Conservation (phyloP, 2,797 vertebrate species). For the Parambassis ranga region DNA sequence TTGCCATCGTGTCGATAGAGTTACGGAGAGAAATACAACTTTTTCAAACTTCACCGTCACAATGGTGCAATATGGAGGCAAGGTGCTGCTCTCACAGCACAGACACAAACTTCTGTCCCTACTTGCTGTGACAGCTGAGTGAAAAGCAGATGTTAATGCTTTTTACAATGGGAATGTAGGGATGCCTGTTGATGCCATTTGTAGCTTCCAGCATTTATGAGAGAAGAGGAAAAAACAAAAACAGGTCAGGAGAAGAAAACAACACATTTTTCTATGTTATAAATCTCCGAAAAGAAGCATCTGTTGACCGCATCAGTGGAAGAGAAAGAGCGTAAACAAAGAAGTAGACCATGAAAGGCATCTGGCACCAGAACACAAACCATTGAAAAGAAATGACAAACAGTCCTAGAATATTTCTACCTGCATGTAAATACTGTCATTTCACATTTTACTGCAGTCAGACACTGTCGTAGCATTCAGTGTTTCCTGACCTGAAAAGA, state of each 20-base stretch:
- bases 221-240: constrained; percentile 1
- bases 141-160: background rate
- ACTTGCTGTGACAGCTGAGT: background rate
- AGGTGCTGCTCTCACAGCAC: too few species aligned
- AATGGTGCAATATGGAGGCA: background rate
- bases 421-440: background rate
- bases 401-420: background rate
- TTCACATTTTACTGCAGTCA: background rate
- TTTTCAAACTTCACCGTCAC: too few species aligned
- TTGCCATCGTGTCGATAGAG: too few species aligned
- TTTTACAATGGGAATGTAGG: background rate
- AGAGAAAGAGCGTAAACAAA: constrained; percentile 20
- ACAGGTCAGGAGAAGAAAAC: background rate
- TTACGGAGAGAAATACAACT: too few species aligned
- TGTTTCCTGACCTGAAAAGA: background rate
- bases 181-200: background rate
- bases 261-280: background rate
- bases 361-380: background rate
- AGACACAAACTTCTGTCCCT: background rate
- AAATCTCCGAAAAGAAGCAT: constrained; percentile 20
- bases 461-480: background rate
- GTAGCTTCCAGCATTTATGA: constrained; percentile 6
- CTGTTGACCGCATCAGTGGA: background rate
- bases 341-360: constrained; percentile 7
- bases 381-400: background rate